Evolutionary conservation across 2,888 invertebrate genomes (phyloP), one percentile per base, ranked within the genome.

Genomic region (Drosophila crucigera): DNA sequence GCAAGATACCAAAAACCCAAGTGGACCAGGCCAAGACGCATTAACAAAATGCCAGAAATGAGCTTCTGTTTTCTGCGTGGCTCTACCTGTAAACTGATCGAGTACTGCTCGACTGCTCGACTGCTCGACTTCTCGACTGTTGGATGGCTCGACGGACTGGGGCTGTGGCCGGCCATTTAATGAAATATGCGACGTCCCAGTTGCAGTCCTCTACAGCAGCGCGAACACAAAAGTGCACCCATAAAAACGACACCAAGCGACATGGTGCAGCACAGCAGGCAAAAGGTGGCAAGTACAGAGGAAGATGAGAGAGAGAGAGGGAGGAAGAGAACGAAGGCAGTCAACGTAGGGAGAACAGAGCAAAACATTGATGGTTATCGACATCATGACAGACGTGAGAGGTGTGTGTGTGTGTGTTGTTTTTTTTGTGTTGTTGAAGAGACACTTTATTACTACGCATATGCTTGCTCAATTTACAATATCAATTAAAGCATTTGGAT

Each of bases 321-420:
- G 58, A 22, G n/a, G 4, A 28, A n/a, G 19, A 6, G 54, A n/a
- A 59, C 28, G 56, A 68, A 35, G 47, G 68, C 65, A 68, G 56
- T n/a, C 28, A 39, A 39, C 11, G 56, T 72, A 58, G 65, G 60
- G 64, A 73, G 66, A 73, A 81, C 80, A 80, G 83, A 78, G 82
- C 83, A 81, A 84, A 91, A 91, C 91, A 91, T 91, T 91, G 91
- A 91, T 91, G 91, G 90, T 91, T 91, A 91, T 91, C 91, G 91
- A 82, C 81, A 30, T 56, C 56, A 86, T 87, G 91, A 86, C 89
- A 91, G 82, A 82, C 88, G 78, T 89, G 73, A 41, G 28, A 7
- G 19, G 55, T 19, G 30, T 56, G 41, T 41, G 41, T 41, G 22
- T 58, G 6, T 58, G 41, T 58, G 31, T 43, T 30, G 2, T n/a